Evolutionary conservation across 1,140 invertebrate species (phyloP).

Genomic region (Prorops nasuta): DNA sequence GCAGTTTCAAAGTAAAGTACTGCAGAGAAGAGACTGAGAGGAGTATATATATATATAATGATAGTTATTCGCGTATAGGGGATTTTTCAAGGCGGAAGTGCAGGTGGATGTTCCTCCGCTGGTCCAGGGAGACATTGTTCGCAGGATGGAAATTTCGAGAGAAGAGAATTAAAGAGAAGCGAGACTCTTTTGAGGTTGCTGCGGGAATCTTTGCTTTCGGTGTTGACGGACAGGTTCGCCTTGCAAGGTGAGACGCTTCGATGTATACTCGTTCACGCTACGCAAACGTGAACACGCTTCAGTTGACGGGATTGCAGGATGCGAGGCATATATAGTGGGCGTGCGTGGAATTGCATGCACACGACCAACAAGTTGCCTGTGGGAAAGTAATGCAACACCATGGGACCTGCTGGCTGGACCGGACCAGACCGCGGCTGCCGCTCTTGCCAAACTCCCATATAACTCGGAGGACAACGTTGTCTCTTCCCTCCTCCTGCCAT

Average conservation of each 20-base stretch:
- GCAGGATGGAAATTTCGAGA: too few species aligned
- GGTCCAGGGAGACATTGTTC: not conserved
- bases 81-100: not conserved
- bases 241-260: constrained; percentile 49
- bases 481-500: too few species aligned
- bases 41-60: not conserved
- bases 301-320: too few species aligned
- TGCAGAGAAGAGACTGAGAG: not conserved
- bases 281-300: not conserved
- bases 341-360: constrained; percentile 27
- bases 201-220: constrained; percentile 27
- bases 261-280: too few species aligned
- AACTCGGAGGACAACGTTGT: too few species aligned
- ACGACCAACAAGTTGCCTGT: constrained; percentile 34
- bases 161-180: constrained; percentile 30
- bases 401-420: constrained; percentile 47
- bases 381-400: constrained; percentile 55
- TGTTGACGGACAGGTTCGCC: constrained; percentile 39
- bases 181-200: constrained; percentile 31
- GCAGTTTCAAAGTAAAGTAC: too few species aligned
- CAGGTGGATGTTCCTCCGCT: not conserved
- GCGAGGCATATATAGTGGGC: constrained; percentile 18
- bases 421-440: too few species aligned
- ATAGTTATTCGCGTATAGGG: not conserved
- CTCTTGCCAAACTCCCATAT: constrained; percentile 46